A percentile compares a stretch with the other conserved stretches of the same genome.
Conservation (phyloP, 2,888 invertebrate species). For the Leucophora obtusa region DNA sequence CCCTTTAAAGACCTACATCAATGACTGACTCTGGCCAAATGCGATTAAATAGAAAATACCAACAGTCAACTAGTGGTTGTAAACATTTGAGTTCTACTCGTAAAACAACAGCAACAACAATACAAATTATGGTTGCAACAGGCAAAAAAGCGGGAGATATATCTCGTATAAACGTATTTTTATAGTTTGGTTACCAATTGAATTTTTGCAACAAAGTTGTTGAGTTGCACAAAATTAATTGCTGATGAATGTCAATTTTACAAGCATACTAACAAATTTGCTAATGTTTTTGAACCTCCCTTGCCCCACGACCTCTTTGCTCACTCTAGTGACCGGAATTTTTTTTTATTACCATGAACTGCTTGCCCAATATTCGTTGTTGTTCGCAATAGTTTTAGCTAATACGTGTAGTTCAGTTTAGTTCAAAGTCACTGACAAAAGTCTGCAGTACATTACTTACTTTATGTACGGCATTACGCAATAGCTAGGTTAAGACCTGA, state of each 20-base stretch:
- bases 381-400: constrained; percentile 53
- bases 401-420: constrained; percentile 38
- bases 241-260: constrained; percentile 74
- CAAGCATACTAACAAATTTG: constrained; percentile 19
- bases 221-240: constrained; percentile 76
- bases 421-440: constrained; percentile 76
- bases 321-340: constrained; percentile 16
- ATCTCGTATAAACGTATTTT: neutral
- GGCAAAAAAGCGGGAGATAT: neutral
- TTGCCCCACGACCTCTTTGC: constrained; percentile 3
- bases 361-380: constrained; percentile 23
- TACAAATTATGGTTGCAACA: neutral
- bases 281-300: constrained; percentile 9
- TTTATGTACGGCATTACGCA: neutral
- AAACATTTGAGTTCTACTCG: constrained; percentile 34
- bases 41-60: constrained; percentile 41
- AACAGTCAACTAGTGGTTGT: constrained; percentile 37
- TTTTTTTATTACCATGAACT: constrained; percentile 24
- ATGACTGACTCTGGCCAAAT: constrained; percentile 14
- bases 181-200: constrained; percentile 71
- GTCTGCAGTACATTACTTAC: constrained; percentile 43
- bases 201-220: constrained; percentile 75
- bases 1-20: constrained; percentile 51
- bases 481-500: no score
- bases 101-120: constrained; percentile 39